These are phyloP conservation scores for Cisticola juncidis DNA, from an alignment of 2,113 vertebrate genomes.

Conservation along the genomic window DNA sequence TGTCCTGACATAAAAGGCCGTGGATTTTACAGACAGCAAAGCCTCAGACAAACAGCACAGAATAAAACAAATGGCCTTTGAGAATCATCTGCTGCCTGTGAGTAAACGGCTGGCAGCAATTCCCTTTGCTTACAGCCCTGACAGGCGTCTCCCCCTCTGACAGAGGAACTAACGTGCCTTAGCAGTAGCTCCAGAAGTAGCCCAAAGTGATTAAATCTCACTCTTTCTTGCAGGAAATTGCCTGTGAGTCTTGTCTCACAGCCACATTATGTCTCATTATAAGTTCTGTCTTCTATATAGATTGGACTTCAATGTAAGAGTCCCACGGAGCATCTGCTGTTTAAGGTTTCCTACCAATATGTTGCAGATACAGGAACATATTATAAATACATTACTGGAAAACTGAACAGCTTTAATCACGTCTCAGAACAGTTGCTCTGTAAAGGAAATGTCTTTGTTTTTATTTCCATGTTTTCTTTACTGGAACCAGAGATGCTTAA, in stretches of 20 bases:
- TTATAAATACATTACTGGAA: conserved; percentile 25
- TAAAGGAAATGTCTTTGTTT: not conserved
- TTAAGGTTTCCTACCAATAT: conserved; percentile 8
- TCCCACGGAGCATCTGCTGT: conserved; percentile 13
- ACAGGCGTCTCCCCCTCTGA: conserved; percentile 45
- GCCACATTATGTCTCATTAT: conserved; percentile 66
- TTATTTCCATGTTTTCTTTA: not conserved
- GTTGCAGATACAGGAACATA: conserved; percentile 36
- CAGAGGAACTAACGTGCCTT: not conserved
- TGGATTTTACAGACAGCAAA: conserved; percentile 35
- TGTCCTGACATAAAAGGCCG: conserved; percentile 32
- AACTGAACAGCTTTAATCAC: not conserved
- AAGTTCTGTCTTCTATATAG: conserved; percentile 43
- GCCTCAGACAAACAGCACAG: conserved; percentile 21
- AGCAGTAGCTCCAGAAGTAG: conserved; percentile 39
- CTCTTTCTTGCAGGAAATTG: conserved; percentile 63
- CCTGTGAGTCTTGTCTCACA: conserved; percentile 66
- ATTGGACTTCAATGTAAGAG: conserved; percentile 23
- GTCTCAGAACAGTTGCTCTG: not conserved
- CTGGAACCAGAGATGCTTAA: not conserved
- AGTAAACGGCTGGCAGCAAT: conserved; percentile 43
- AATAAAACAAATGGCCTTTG: conserved; percentile 58
- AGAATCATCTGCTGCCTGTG: conserved; percentile 50
- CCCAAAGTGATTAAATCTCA: conserved; percentile 65
- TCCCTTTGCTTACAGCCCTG: conserved; percentile 39